These are phyloP conservation scores for Sphaerodactylus townsendi DNA, from an alignment of 2,113 vertebrate genomes.

Conservation along the genomic window DNA sequence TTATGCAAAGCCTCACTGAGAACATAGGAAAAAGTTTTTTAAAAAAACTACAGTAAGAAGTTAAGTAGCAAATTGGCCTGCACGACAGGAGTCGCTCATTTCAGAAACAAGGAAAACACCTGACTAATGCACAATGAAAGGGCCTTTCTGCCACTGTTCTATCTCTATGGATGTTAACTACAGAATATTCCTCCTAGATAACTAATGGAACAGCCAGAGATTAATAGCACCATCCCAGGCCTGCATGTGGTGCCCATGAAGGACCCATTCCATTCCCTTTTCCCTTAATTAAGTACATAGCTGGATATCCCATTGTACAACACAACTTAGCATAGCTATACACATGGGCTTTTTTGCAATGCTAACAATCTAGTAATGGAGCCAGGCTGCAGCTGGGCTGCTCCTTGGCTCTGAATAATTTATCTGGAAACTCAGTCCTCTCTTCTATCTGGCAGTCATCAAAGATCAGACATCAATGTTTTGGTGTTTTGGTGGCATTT, in stretches of 20 bases:
- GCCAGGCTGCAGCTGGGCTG: conserved; percentile 2
- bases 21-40: not conserved
- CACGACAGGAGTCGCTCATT: not conserved
- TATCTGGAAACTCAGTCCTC: conserved; percentile 4
- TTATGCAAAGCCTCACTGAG: not conserved
- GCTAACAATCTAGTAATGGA: conserved; percentile 13
- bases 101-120: not conserved
- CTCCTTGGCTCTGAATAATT: conserved; percentile 18
- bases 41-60: not conserved
- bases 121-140: not conserved
- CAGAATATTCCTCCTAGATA: not conserved
- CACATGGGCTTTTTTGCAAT: not conserved
- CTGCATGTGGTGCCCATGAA: not conserved
- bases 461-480: not conserved
- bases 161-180: not conserved
- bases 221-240: not conserved
- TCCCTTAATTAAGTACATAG: not conserved
- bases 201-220: not conserved
- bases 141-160: not conserved
- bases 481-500: not conserved
- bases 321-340: not conserved
- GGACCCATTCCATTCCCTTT: not conserved
- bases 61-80: not conserved
- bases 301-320: not conserved
- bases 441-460: not conserved